Conservation (phyloP, 2,113 vertebrate species). For the Casuarius casuarius region DNA sequence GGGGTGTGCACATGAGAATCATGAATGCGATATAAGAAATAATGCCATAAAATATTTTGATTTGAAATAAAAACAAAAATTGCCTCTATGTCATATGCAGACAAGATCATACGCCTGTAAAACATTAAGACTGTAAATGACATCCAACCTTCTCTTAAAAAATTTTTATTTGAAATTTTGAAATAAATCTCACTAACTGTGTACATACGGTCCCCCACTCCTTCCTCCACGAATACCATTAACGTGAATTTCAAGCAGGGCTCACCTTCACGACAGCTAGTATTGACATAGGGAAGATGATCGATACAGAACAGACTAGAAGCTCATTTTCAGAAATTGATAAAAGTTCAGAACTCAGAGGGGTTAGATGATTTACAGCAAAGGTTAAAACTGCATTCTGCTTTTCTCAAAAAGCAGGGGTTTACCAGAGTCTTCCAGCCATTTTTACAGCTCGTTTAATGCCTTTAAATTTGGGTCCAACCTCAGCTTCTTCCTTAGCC, state of each 20-base stretch:
- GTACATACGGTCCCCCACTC: background rate
- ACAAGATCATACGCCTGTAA: background rate
- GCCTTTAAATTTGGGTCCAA: background rate
- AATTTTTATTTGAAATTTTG: slow-evolving; percentile 1
- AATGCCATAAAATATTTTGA: background rate
- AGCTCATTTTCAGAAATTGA: slow-evolving; percentile 76
- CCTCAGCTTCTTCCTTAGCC: background rate
- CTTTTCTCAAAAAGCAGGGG: slow-evolving; percentile 7
- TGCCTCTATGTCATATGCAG: background rate
- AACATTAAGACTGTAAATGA: background rate
- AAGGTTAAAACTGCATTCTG: slow-evolving; percentile 63
- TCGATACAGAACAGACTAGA: slow-evolving; percentile 72
- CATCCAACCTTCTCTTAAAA: background rate
- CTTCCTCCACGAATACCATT: slow-evolving; percentile 52
- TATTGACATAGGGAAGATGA: slow-evolving; percentile 60
- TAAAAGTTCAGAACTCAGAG: slow-evolving; percentile 73
- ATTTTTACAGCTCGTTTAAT: background rate
- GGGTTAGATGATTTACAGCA: slow-evolving; percentile 66
- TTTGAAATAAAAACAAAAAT: background rate
- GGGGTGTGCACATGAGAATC: background rate
- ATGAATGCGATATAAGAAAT: background rate
- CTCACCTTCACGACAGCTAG: slow-evolving; percentile 63
- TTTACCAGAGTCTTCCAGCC: slow-evolving; percentile 22
- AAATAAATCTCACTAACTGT: slow-evolving; percentile 1
- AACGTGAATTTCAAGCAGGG: slow-evolving; percentile 54